Conservation (phyloP, 1,140 invertebrate genomes). For the Pseudomyrmex flavicornis region DNA sequence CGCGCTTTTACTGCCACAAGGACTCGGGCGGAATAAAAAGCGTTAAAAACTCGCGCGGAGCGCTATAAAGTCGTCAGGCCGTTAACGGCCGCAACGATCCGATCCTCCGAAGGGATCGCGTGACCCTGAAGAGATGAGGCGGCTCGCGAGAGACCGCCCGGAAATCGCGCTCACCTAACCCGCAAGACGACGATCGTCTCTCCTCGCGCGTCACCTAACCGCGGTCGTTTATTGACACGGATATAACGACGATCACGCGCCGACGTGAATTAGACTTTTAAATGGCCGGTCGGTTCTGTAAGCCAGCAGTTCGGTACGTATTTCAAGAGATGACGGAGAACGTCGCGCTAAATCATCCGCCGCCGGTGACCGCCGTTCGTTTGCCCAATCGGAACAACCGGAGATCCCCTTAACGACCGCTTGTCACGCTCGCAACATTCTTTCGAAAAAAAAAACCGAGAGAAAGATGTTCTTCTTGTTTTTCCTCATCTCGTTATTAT, state of each 20-base stretch:
- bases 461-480: neutral
- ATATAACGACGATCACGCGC: slow-evolving; percentile 69
- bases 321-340: slow-evolving; percentile 74
- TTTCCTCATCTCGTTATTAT: neutral
- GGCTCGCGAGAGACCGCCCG: slow-evolving; percentile 30
- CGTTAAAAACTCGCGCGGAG: slow-evolving; percentile 46
- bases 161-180: slow-evolving; percentile 43
- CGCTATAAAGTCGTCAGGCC: slow-evolving; percentile 55
- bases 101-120: slow-evolving; percentile 44
- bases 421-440: slow-evolving; percentile 79
- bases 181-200: slow-evolving; percentile 48
- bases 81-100: slow-evolving; percentile 45
- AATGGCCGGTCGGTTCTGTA: slow-evolving; percentile 67
- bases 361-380: slow-evolving; percentile 79
- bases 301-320: slow-evolving; percentile 63
- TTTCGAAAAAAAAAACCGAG: slow-evolving; percentile 62
- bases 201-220: neutral
- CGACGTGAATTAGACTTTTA: slow-evolving; percentile 76
- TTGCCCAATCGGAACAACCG: slow-evolving; percentile 74
- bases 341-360: slow-evolving; percentile 78
- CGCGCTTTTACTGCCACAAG: slow-evolving; percentile 37
- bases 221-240: slow-evolving; percentile 70
- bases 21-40: slow-evolving; percentile 47
- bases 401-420: slow-evolving; percentile 73
- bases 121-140: slow-evolving; percentile 43